These are phyloP conservation scores for Drosophila emarginata DNA, from an alignment of 2,888 invertebrate genomes.

Conservation along the genomic window DNA sequence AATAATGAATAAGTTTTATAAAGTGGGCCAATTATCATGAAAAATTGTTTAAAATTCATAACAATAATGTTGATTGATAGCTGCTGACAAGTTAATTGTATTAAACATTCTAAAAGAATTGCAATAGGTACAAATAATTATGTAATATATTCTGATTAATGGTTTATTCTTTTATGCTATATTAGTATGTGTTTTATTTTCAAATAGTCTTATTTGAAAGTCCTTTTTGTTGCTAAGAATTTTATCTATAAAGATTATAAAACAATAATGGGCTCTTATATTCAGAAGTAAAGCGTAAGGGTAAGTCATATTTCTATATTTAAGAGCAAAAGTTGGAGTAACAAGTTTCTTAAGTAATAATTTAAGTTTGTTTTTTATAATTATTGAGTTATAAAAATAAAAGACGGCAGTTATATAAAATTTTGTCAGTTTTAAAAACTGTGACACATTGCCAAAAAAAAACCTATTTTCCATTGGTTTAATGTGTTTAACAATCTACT, in stretches of 20 bases:
- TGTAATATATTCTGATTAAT: background rate
- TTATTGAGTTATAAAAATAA: no score
- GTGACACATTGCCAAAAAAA: background rate
- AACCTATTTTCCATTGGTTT: background rate
- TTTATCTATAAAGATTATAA: no score
- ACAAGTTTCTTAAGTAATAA: no score
- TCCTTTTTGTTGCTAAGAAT: no score
- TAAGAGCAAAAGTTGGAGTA: no score
- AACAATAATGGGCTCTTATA: no score
- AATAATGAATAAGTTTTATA: background rate
- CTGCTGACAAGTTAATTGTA: background rate
- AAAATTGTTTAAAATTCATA: background rate
- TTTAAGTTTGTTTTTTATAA: no score
- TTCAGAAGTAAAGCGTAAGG: background rate
- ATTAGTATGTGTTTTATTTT: background rate
- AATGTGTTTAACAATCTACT: slow-evolving; percentile 4
- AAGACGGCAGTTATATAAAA: no score
- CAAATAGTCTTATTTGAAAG: no score
- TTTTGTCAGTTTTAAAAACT: background rate
- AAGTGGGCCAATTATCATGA: background rate
- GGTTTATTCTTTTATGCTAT: background rate
- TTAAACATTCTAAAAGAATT: background rate
- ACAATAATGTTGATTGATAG: background rate
- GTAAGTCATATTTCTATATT: background rate
- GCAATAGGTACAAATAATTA: background rate